Percentiles rank a stretch among this genome's conserved stretches.
Evolutionary conservation across 2,113 vertebrate genomes (phyloP).

Genomic region (Sebastes fasciatus): DNA sequence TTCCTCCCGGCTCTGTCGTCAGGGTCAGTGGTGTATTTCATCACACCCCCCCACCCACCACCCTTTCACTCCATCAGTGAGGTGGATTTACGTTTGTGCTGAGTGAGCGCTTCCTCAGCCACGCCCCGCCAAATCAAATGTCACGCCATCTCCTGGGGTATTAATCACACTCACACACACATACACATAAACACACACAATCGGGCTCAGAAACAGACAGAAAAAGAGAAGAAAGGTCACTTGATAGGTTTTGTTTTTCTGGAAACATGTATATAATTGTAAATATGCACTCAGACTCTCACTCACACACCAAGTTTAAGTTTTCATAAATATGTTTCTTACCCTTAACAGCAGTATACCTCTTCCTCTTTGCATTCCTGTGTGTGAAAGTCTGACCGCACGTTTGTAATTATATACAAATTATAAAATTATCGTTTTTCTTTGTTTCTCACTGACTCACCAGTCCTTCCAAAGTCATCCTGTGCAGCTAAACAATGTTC

Average conservation of each 20-base stretch:
- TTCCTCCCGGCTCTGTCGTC: conserved; percentile 15
- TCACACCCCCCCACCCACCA: conserved; percentile 17
- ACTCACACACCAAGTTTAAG: not conserved
- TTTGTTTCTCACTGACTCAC: not conserved
- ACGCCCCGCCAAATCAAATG: conserved; percentile 79
- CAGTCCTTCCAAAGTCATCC: not conserved
- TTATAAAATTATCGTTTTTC: not conserved
- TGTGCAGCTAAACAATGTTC: not conserved
- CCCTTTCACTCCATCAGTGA: conserved; percentile 40
- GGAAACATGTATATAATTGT: not conserved
- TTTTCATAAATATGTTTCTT: conserved; percentile 19
- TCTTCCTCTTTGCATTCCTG: not conserved
- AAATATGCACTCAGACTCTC: conserved; percentile 1
- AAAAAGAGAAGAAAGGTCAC: conserved; percentile 48
- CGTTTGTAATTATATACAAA: not conserved
- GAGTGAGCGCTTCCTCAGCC: conserved; percentile 55
- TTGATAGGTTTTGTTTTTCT: not conserved
- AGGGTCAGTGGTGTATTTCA: conserved; percentile 61
- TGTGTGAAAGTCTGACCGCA: not conserved
- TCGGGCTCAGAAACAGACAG: conserved; percentile 1
- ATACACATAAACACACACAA: conserved; percentile 9
- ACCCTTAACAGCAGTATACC: not conserved
- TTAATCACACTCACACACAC: conserved; percentile 71
- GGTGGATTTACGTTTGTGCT: conserved; percentile 78
- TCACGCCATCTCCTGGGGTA: conserved; percentile 75